A percentile compares a stretch with the other conserved stretches of the same genome.
Evolutionary conservation across 2,113 vertebrate species (phyloP).

Genomic region (Tinamus guttatus): DNA sequence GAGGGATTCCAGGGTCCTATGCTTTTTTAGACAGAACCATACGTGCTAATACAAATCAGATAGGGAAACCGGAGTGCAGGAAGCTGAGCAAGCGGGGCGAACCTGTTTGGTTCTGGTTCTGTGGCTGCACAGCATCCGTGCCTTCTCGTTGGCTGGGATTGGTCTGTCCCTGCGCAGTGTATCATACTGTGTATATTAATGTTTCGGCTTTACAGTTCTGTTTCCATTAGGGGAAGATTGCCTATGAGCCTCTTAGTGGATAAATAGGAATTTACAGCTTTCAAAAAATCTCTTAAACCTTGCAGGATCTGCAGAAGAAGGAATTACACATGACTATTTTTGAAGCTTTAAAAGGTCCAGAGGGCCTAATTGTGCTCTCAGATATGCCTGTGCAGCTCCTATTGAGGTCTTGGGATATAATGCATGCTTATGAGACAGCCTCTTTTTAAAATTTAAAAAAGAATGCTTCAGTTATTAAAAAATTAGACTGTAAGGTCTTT

Average conservation of each 20-base stretch:
- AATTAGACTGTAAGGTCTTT: constrained; percentile 12
- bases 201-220: constrained; percentile 59
- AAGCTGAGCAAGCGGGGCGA: accelerated
- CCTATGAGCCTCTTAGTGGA: constrained; percentile 72
- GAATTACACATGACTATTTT: constrained; percentile 69
- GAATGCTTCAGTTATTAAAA: constrained; percentile 42
- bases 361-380: constrained; percentile 59
- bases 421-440: not conserved
- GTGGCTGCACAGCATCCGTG: accelerated
- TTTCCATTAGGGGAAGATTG: constrained; percentile 71
- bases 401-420: constrained; percentile 42
- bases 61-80: accelerated
- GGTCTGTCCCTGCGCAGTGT: constrained; percentile 16
- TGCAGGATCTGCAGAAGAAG: constrained; percentile 49
- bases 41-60: not conserved
- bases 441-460: constrained; percentile 27
- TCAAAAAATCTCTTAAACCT: constrained; percentile 70
- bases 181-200: constrained; percentile 66
- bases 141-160: not conserved
- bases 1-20: constrained; percentile 23
- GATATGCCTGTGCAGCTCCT: not conserved
- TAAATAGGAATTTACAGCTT: constrained; percentile 77
- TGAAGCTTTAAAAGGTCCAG: constrained; percentile 65
- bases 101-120: not conserved
- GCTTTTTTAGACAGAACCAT: not conserved